phyloP scores from a whole-genome alignment of 1,140 invertebrate species.

The Maniola jurtina region DNA sequence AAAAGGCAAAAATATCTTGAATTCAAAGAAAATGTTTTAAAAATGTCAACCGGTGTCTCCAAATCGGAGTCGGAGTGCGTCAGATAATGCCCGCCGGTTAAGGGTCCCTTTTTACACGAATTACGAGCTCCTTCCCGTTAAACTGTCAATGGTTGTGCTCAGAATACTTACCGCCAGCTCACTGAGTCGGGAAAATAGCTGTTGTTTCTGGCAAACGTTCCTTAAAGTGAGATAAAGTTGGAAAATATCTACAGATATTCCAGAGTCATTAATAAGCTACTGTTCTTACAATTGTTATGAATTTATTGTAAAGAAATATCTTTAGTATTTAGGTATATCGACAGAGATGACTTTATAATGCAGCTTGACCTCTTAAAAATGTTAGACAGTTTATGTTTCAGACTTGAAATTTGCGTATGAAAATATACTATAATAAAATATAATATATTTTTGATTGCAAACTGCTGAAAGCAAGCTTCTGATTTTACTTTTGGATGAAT shows the following conservation, averaged over 20 bases:
- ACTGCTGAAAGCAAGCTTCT: no score
- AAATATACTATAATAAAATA: no score
- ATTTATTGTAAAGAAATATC: no score
- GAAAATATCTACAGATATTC: not conserved
- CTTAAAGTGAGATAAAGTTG: constrained; percentile 8
- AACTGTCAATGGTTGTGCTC: constrained; percentile 15
- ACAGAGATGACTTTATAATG: no score
- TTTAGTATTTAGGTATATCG: no score
- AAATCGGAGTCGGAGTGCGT: not conserved
- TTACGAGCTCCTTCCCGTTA: constrained; percentile 12
- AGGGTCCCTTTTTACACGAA: constrained; percentile 11
- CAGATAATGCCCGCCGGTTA: constrained; percentile 12
- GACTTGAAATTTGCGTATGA: no score
- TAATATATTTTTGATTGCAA: no score
- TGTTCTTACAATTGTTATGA: no score
- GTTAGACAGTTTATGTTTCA: no score
- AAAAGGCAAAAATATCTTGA: not conserved
- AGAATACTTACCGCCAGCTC: constrained; percentile 10
- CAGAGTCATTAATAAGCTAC: not conserved
- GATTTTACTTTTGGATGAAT: no score
- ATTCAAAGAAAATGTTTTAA: not conserved
- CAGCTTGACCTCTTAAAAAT: no score
- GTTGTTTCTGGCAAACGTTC: constrained; percentile 2
- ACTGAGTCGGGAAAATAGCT: constrained; percentile 12
- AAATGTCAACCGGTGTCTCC: not conserved